Evolutionary conservation across 2,888 invertebrate species (phyloP).

Genomic region (Patella pellucida): DNA sequence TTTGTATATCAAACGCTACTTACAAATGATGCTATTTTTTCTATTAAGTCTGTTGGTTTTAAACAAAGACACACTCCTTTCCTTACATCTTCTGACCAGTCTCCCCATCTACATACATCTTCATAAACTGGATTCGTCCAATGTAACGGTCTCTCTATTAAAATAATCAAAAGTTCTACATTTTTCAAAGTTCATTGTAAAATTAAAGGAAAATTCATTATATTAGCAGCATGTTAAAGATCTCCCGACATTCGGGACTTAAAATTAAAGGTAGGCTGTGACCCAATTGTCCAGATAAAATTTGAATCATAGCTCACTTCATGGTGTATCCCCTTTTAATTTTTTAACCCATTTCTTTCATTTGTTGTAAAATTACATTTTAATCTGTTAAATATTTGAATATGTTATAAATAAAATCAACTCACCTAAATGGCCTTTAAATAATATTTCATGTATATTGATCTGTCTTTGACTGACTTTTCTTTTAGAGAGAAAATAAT

Average conservation of each 20-base stretch:
- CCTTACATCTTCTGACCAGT: slow-evolving; percentile 89
- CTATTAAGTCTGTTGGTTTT: slow-evolving; percentile 64
- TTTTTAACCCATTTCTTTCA: too few species aligned
- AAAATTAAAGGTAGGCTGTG: too few species aligned
- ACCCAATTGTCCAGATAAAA: too few species aligned
- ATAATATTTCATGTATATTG: slow-evolving; percentile 85
- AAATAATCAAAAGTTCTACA: too few species aligned
- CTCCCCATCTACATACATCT: slow-evolving; percentile 84
- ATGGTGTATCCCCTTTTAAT: too few species aligned
- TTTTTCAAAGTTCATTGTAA: too few species aligned
- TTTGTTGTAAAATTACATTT: too few species aligned
- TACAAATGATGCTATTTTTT: slow-evolving; percentile 57
- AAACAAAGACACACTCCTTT: slow-evolving; percentile 85
- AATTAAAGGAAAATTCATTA: too few species aligned
- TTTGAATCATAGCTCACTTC: too few species aligned
- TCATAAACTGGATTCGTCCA: slow-evolving; percentile 78
- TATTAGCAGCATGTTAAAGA: too few species aligned
- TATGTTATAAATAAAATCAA: background rate
- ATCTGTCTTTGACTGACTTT: slow-evolving; percentile 65
- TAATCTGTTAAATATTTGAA: too few species aligned
- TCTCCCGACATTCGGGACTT: too few species aligned
- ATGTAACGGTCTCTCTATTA: slow-evolving; percentile 82
- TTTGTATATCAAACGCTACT: slow-evolving; percentile 31
- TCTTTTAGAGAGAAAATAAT: slow-evolving; percentile 13
- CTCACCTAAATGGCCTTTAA: slow-evolving; percentile 76